Percentiles rank a stretch among this genome's conserved stretches.
Conservation (phyloP, 2,888 invertebrate genomes). For the Eretmocerus hayati region DNA sequence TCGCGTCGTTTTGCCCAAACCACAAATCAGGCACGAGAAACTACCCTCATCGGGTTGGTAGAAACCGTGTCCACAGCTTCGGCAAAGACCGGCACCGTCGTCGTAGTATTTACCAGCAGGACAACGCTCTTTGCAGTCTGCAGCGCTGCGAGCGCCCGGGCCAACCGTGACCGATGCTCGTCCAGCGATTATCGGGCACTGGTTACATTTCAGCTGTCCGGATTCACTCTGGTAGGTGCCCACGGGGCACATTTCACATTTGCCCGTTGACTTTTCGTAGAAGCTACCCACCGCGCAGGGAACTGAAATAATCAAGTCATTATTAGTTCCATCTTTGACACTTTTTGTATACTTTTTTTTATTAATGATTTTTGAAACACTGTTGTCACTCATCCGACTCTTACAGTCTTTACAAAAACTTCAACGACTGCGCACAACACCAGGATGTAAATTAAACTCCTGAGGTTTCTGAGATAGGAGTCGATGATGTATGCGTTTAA, state of each 20-base stretch:
- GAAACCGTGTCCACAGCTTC: conserved; percentile 89
- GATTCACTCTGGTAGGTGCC: conserved; percentile 92
- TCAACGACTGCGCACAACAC: too few species aligned
- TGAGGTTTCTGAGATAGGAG: too few species aligned
- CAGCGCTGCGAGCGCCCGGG: conserved; percentile 78
- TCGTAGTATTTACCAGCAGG: conserved; percentile 92
- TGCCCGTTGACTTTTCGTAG: conserved; percentile 68
- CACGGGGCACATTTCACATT: conserved; percentile 75
- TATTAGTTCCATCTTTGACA: too few species aligned
- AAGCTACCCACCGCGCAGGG: conserved; percentile 88
- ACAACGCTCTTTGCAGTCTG: conserved; percentile 88
- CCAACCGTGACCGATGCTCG: conserved; percentile 82
- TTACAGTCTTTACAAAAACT: too few species aligned
- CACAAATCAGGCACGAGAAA: conserved; percentile 81
- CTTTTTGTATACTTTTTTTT: too few species aligned
- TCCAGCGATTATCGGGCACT: conserved; percentile 87
- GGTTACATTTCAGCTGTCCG: conserved; percentile 80
- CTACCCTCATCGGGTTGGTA: conserved; percentile 88
- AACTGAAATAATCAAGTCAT: conserved; percentile 54
- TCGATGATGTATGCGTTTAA: not conserved
- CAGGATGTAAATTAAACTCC: too few species aligned
- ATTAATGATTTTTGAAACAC: too few species aligned
- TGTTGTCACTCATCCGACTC: too few species aligned
- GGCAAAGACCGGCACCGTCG: conserved; percentile 77
- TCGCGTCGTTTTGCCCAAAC: conserved; percentile 84